A percentile compares a stretch with the other conserved stretches of the same genome.
These are phyloP conservation scores for Drosophila longiperda DNA, from an alignment of 2,888 invertebrate species.

Conservation along the genomic window DNA sequence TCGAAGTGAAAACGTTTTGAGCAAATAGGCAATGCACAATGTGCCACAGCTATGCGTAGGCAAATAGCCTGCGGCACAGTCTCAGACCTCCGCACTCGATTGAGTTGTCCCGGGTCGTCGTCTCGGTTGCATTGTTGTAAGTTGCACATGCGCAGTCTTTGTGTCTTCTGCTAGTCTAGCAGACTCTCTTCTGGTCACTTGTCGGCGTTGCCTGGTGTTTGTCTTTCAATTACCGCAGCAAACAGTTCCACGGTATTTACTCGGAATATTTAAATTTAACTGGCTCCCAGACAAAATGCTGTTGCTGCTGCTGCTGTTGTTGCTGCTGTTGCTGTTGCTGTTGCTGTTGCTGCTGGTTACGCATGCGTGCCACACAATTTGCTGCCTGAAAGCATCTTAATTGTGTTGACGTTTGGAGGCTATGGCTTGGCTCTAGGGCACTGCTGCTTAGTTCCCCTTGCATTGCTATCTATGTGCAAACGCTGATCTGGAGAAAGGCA, in stretches of 20 bases:
- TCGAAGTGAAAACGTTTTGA: slow-evolving; percentile 65
- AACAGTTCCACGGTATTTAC: slow-evolving; percentile 66
- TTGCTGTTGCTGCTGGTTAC: slow-evolving; percentile 58
- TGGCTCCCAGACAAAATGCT: slow-evolving; percentile 25
- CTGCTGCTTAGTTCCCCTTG: slow-evolving; percentile 12
- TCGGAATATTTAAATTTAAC: slow-evolving; percentile 64
- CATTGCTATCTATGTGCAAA: slow-evolving; percentile 25
- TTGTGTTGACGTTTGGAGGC: slow-evolving; percentile 55
- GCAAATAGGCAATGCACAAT: slow-evolving; percentile 49
- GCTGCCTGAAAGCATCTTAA: slow-evolving; percentile 71
- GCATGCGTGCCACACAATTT: slow-evolving; percentile 76
- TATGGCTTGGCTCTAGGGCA: background rate
- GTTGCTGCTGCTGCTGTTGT: slow-evolving; percentile 6
- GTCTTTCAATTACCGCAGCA: slow-evolving; percentile 70
- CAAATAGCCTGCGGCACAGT: slow-evolving; percentile 38
- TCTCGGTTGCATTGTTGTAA: slow-evolving; percentile 50
- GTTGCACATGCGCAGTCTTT: slow-evolving; percentile 67
- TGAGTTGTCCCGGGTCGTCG: slow-evolving; percentile 55
- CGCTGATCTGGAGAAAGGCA: background rate
- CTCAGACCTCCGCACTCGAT: slow-evolving; percentile 43
- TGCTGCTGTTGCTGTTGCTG: slow-evolving; percentile 12
- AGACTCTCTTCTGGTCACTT: slow-evolving; percentile 32
- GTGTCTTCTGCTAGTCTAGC: slow-evolving; percentile 18
- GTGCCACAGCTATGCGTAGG: slow-evolving; percentile 28
- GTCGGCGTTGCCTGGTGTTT: slow-evolving; percentile 54